A percentile compares a stretch with the other conserved stretches of the same genome.
Conservation (phyloP, 2,797 vertebrate species). For the Oceanodroma leucorhoa region DNA sequence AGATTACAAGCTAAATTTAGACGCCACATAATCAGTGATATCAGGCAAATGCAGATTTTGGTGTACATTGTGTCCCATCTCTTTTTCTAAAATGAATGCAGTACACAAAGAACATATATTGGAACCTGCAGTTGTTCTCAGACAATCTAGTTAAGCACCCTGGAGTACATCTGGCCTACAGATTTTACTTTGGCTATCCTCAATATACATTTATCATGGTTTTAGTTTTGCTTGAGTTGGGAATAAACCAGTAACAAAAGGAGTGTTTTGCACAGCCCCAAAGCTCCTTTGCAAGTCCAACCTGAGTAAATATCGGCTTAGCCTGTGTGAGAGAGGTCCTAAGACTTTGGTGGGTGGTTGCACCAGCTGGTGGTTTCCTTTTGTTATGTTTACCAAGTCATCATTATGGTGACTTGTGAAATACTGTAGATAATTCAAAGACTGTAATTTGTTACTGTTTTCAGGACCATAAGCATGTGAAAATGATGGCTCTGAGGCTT, state of each 20-base stretch:
- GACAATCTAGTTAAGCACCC: not conserved
- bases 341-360: not conserved
- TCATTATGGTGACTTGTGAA: not conserved
- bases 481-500: not conserved
- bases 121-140: not conserved
- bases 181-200: not conserved
- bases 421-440: not conserved
- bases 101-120: not conserved
- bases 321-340: not conserved
- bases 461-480: not conserved
- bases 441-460: not conserved
- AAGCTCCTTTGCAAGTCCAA: not conserved
- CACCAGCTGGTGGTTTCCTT: not conserved
- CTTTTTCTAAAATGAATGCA: not conserved
- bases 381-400: not conserved
- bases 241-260: not conserved
- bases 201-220: not conserved
- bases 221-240: not conserved
- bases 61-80: not conserved
- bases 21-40: not conserved
- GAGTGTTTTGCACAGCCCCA: not conserved
- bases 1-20: slow-evolving; percentile 33
- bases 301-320: not conserved
- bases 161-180: not conserved
- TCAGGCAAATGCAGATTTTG: slow-evolving; percentile 20